Evolutionary conservation across 2,888 invertebrate species (phyloP), one percentile per base, ranked within the genome.

Genomic region (Ectropis crepuscularia): DNA sequence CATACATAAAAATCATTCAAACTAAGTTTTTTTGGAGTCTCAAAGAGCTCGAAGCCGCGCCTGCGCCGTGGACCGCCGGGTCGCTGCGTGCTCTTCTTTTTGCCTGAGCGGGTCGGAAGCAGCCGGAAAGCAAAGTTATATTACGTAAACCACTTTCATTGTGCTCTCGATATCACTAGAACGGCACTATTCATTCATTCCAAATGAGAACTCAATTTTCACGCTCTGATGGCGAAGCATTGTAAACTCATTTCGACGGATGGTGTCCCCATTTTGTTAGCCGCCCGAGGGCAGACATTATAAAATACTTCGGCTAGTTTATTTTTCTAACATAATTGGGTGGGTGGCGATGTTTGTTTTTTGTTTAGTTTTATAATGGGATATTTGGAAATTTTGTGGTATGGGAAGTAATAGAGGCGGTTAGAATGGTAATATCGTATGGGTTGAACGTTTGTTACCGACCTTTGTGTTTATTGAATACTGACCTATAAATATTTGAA

Each of bases 101-200:
- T 78, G 78, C 80, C 74, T 71, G 78, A 77, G 60, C 64, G 74
- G 39, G 67, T 74, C 74, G 74, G 76, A 76, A 76, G 70, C 65
- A 64, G 73, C 53, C 70, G 70, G 80, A 75, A 81, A 79, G 75
- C 76, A 74, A 81, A 79, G 75, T 76, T 74, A 61, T 50, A 67
- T 88, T 87, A 81, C 81, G 80, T 78, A 82, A 74, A 85, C 74
- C 78, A 83, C 88, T 88, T 87, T 87, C 88, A 85, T 87, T 86
- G 80, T 84, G 74, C 83, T 83, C 80, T 81, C 78, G 79, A 84
- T 86, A 83, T 79, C 74, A 80, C 74, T 79, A 69, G 71, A 74
- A 74, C 69, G 73, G 70, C 69, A 72, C 65, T 71, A 70, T 74
- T 75, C 70, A 76, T 74, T 76, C 70, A 73, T 67, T 74, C 68